These are phyloP conservation scores for Zingel zingel DNA, from an alignment of 2,113 vertebrate species.

Conservation along the genomic window DNA sequence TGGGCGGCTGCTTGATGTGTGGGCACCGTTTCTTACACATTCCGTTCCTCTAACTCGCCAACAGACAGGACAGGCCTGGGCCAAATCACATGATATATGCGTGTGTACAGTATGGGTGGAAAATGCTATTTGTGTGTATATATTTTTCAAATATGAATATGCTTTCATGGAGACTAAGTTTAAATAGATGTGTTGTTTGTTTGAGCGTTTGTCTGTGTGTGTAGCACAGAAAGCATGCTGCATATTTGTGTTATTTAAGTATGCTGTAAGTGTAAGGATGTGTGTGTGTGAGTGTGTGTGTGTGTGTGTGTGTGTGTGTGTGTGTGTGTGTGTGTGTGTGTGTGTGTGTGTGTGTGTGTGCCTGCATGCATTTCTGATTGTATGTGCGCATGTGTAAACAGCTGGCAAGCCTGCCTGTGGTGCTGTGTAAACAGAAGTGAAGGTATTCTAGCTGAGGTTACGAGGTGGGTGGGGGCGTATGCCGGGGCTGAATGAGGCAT, in stretches of 20 bases:
- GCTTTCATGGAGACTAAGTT: constrained; percentile 65
- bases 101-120: constrained; percentile 25
- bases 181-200: constrained; percentile 64
- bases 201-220: constrained; percentile 36
- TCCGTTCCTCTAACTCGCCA: constrained; percentile 63
- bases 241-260: constrained; percentile 56
- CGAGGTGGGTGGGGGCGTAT: constrained; percentile 70
- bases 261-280: constrained; percentile 23
- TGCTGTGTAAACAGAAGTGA: constrained; percentile 79
- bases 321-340: background rate
- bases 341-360: background rate
- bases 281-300: constrained; percentile 19
- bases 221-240: constrained; percentile 44
- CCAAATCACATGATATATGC: constrained; percentile 60
- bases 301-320: constrained; percentile 35
- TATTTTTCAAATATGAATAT: constrained; percentile 61
- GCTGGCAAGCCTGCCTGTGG: constrained; percentile 76
- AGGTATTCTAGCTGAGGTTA: constrained; percentile 83
- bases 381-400: constrained; percentile 76
- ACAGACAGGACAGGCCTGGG: constrained; percentile 63
- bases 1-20: constrained; percentile 68
- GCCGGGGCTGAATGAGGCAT: constrained; percentile 81
- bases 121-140: constrained; percentile 46
- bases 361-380: constrained; percentile 52
- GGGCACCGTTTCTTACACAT: constrained; percentile 71